A percentile compares a stretch with the other conserved stretches of the same genome.
Evolutionary conservation across 2,888 invertebrate genomes (phyloP).

Genomic region (Drosophila neutralis): DNA sequence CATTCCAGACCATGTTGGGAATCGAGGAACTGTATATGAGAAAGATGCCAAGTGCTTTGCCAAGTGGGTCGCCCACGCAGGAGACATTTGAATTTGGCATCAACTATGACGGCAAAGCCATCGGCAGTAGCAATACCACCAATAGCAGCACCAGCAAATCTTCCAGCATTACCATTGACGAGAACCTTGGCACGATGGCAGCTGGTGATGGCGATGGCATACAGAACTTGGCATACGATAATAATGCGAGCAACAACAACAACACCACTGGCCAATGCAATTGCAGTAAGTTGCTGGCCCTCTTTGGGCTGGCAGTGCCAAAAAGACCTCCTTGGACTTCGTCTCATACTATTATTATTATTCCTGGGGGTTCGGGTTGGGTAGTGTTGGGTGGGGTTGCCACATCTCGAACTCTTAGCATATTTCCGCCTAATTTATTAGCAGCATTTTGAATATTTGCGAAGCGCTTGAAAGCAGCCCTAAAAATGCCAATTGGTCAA

Average conservation of each 20-base stretch:
- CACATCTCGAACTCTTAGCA: conserved; percentile 33
- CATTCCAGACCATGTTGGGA: conserved; percentile 48
- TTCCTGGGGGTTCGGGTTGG: neutral
- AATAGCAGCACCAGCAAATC: conserved; percentile 25
- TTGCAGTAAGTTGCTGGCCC: conserved; percentile 67
- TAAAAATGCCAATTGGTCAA: conserved; percentile 32
- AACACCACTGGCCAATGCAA: conserved; percentile 56
- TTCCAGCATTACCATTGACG: conserved; percentile 46
- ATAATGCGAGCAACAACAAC: conserved; percentile 37
- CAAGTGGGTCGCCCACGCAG: conserved; percentile 64
- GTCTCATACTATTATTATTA: neutral
- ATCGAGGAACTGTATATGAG: conserved; percentile 64
- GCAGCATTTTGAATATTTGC: conserved; percentile 73
- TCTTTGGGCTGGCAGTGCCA: conserved; percentile 26
- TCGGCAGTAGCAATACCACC: conserved; percentile 25
- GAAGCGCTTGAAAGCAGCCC: conserved; percentile 70
- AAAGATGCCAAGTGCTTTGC: conserved; percentile 53
- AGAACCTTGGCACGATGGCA: conserved; percentile 60
- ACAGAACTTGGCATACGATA: conserved; percentile 67
- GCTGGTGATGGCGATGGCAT: conserved; percentile 56
- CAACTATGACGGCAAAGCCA: conserved; percentile 44
- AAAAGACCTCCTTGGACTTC: conserved; percentile 24
- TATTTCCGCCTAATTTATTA: conserved; percentile 81
- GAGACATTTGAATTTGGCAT: conserved; percentile 69
- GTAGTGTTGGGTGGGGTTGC: conserved; percentile 3